phyloP scores from a whole-genome alignment of 2,113 vertebrate genomes.

The Thalassoma bifasciatum region DNA sequence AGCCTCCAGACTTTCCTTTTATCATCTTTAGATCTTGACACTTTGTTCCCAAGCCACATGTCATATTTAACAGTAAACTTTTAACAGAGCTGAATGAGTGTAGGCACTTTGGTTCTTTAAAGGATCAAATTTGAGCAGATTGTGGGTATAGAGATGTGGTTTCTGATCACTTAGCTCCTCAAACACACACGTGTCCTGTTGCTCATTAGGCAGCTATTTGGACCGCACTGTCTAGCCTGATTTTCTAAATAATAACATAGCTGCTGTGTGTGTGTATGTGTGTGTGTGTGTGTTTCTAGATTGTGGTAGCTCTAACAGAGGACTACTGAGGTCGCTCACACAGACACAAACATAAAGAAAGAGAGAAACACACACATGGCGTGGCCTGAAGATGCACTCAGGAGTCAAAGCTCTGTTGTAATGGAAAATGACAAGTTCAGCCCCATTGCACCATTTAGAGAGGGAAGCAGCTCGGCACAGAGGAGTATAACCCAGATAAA shows the following conservation, averaged over 20 bases:
- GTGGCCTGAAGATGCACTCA: conserved; percentile 49
- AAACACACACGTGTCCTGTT: neutral
- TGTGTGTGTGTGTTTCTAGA: conserved; percentile 11
- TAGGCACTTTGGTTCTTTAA: neutral
- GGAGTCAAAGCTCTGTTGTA: conserved; percentile 30
- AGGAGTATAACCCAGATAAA: conserved; percentile 11
- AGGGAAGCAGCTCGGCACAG: neutral
- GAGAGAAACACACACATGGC: neutral
- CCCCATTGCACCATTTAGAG: conserved; percentile 27
- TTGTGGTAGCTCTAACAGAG: conserved; percentile 16
- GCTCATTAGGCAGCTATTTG: conserved; percentile 33
- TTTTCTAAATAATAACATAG: conserved; percentile 12
- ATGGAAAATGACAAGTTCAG: conserved; percentile 46
- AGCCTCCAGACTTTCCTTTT: no score
- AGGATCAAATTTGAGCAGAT: neutral
- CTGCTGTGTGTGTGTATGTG: neutral
- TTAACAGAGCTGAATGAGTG: no score
- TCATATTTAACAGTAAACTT: no score
- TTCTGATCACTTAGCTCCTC: neutral
- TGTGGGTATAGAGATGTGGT: neutral
- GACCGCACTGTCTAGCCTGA: neutral
- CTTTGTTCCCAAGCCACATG: no score
- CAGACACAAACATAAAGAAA: conserved; percentile 6
- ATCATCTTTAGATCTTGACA: no score
- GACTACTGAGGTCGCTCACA: conserved; percentile 20